These are phyloP conservation scores for Capromys pilorides DNA, from an alignment of 2,797 vertebrate genomes.

Conservation along the genomic window DNA sequence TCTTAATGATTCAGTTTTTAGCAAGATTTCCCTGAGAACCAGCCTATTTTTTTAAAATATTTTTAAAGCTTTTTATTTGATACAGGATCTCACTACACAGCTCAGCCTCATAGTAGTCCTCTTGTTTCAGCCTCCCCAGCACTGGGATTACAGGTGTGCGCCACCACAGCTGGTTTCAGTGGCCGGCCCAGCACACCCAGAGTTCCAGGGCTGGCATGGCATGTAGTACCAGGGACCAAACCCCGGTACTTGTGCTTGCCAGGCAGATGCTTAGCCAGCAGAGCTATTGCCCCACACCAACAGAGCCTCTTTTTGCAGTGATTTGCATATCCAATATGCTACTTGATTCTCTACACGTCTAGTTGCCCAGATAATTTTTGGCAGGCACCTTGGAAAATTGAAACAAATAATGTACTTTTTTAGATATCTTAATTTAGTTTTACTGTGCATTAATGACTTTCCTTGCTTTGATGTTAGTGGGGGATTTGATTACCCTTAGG, in stretches of 20 bases:
- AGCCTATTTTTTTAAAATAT: background rate
- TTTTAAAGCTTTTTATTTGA: no score
- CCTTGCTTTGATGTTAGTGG: conserved; percentile 58
- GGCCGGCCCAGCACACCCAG: no score
- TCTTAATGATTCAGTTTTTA: background rate
- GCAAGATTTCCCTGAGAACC: background rate
- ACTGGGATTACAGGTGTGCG: no score
- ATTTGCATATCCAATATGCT: background rate
- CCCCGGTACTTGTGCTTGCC: no score
- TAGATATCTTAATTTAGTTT: conserved; percentile 20
- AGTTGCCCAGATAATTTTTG: background rate
- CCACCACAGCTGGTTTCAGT: no score
- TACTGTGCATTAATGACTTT: conserved; percentile 23
- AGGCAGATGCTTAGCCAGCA: no score
- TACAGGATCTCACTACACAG: no score
- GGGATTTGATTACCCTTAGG: conserved; percentile 8
- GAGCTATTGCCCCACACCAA: no score
- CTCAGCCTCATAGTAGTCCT: no score
- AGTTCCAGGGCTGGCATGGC: no score
- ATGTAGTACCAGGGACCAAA: no score
- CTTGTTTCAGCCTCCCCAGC: no score
- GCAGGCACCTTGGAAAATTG: conserved; percentile 7
- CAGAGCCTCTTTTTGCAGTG: background rate
- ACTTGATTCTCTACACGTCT: background rate
- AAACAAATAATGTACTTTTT: conserved; percentile 39